Conservation (phyloP, 2,797 vertebrate species). For the Onychomys arenicola region DNA sequence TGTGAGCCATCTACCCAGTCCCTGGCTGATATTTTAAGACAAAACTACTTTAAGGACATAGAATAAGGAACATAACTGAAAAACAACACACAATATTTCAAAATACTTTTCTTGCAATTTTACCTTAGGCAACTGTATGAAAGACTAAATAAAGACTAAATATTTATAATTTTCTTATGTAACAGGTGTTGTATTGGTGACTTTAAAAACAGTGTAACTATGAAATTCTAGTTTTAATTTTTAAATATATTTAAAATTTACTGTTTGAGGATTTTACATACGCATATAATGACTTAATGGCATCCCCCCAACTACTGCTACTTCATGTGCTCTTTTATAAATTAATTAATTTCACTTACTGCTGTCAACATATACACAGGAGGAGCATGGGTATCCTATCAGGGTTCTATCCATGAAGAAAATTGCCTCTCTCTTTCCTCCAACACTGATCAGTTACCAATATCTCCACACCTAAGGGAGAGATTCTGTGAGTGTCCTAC, state of each 20-base stretch:
- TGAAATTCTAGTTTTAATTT: not conserved
- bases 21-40: not conserved
- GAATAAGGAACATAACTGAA: not conserved
- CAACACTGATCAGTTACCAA: not conserved
- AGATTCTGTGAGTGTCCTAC: too few relatives aligned
- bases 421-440: not conserved
- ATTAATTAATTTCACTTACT: not conserved
- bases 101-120: not conserved
- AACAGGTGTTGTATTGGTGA: not conserved
- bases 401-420: not conserved
- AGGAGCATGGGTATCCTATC: too few relatives aligned
- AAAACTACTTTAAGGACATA: not conserved
- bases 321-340: not conserved
- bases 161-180: not conserved
- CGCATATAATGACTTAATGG: not conserved
- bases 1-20: not conserved
- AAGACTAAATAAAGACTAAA: not conserved
- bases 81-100: not conserved
- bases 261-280: not conserved
- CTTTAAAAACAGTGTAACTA: too few relatives aligned
- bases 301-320: rapidly evolving
- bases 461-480: not conserved
- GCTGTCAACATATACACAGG: not conserved
- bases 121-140: not conserved
- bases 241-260: not conserved